phyloP scores from a whole-genome alignment of 2,888 invertebrate genomes.

The Sinohyriopsis cumingii region DNA sequence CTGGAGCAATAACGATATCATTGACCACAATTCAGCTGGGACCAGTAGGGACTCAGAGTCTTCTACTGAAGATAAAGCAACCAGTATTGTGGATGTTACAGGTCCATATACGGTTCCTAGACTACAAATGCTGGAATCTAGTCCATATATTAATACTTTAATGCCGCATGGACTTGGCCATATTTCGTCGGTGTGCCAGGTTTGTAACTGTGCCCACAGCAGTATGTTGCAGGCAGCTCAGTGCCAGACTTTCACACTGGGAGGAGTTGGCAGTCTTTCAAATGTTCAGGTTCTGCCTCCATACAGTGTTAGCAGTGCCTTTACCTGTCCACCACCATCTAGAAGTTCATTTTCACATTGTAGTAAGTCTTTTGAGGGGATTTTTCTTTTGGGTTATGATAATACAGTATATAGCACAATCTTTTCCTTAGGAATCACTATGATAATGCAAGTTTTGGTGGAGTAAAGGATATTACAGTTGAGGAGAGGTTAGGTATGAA shows the following conservation, averaged over 20 bases:
- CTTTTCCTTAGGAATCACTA: not conserved
- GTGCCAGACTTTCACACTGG: slow-evolving; percentile 52
- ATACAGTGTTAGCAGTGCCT: slow-evolving; percentile 46
- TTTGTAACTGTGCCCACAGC: slow-evolving; percentile 30
- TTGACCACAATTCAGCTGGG: slow-evolving; percentile 15
- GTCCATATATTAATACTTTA: slow-evolving; percentile 35
- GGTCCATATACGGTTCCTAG: no score
- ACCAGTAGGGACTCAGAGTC: no score
- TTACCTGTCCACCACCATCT: slow-evolving; percentile 49
- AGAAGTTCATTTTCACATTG: slow-evolving; percentile 30
- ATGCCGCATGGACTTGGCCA: slow-evolving; percentile 28
- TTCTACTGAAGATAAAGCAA: no score
- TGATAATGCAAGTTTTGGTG: no score
- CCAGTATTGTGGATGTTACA: no score
- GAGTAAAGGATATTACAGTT: not conserved
- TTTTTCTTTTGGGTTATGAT: not conserved
- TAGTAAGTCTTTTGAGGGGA: slow-evolving; percentile 13
- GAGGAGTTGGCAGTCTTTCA: slow-evolving; percentile 45
- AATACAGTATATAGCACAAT: not conserved
- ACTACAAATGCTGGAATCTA: slow-evolving; percentile 24
- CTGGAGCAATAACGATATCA: slow-evolving; percentile 37
- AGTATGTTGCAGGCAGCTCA: slow-evolving; percentile 41
- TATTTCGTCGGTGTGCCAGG: slow-evolving; percentile 20
- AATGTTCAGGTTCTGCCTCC: slow-evolving; percentile 33
- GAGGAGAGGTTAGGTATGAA: not conserved